Conservation (phyloP, 2,113 vertebrate genomes). For the Erythrolamprus reginae region DNA sequence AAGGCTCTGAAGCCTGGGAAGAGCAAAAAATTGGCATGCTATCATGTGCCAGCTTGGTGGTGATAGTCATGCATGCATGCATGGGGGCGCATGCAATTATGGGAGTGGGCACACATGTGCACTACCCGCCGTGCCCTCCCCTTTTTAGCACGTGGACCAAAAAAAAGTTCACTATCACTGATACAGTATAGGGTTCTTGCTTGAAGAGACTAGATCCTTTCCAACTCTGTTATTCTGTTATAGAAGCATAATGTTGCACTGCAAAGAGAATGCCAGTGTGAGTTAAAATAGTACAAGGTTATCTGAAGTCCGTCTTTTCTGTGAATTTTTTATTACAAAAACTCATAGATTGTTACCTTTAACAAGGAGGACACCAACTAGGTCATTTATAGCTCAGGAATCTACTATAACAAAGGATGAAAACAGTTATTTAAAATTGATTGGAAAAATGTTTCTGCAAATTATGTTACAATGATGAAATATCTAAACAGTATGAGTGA, state of each 20-base stretch:
- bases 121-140: too few relatives aligned
- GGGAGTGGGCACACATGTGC: too few relatives aligned
- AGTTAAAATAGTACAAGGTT: not conserved
- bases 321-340: not conserved
- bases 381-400: not conserved
- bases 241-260: not conserved
- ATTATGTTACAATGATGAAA: constrained; percentile 1
- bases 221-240: not conserved
- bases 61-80: too few relatives aligned
- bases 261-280: not conserved
- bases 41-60: too few relatives aligned
- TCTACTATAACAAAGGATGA: constrained; percentile 21
- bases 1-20: too few relatives aligned
- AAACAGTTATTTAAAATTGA: constrained; percentile 2
- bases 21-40: too few relatives aligned
- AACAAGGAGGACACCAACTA: not conserved
- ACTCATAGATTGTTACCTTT: not conserved
- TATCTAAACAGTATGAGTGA: constrained; percentile 5
- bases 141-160: too few relatives aligned
- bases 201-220: not conserved
- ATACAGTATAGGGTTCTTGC: not conserved
- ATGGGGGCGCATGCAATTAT: too few relatives aligned
- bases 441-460: constrained; percentile 6
- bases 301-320: not conserved
- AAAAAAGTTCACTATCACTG: too few relatives aligned